Percentiles rank a stretch among this genome's conserved stretches.
Conservation (phyloP, 2,888 invertebrate genomes). For the Luperina testacea region DNA sequence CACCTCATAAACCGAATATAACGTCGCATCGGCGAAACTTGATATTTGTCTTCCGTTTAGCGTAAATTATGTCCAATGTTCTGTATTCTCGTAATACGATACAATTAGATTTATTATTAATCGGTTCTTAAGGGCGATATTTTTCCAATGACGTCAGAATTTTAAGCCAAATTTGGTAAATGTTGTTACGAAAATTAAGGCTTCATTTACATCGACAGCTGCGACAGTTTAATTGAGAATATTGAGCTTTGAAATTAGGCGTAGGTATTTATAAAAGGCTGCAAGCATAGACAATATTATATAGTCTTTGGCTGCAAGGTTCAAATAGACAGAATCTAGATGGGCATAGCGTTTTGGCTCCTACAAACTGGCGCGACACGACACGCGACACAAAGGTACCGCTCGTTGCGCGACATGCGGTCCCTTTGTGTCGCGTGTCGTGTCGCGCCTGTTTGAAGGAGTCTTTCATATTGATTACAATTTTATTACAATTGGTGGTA, state of each 20-base stretch:
- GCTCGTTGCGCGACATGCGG: too few species aligned
- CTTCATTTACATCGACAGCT: slow-evolving; percentile 18
- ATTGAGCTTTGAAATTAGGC: slow-evolving; percentile 17
- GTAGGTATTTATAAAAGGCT: background rate
- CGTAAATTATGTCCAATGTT: slow-evolving; percentile 1
- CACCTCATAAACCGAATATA: slow-evolving; percentile 17
- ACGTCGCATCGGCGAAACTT: slow-evolving; percentile 29
- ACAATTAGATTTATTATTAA: slow-evolving; percentile 21
- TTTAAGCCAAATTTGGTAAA: background rate
- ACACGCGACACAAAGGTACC: too few species aligned
- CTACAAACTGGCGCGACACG: too few species aligned
- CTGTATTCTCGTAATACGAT: slow-evolving; percentile 32
- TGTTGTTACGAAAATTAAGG: slow-evolving; percentile 10
- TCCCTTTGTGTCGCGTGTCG: too few species aligned
- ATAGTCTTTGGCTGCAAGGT: too few species aligned
- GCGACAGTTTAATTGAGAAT: slow-evolving; percentile 13
- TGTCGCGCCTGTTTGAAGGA: too few species aligned
- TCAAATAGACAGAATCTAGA: too few species aligned
- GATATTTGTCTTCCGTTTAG: slow-evolving; percentile 52
- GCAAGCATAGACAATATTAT: background rate
- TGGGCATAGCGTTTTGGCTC: too few species aligned
- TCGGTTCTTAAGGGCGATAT: background rate
- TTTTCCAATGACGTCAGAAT: slow-evolving; percentile 11
- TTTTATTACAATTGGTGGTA: too few species aligned
- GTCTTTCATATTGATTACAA: too few species aligned